phyloP scores from a whole-genome alignment of 2,888 invertebrate species.

The Oligia strigilis region DNA sequence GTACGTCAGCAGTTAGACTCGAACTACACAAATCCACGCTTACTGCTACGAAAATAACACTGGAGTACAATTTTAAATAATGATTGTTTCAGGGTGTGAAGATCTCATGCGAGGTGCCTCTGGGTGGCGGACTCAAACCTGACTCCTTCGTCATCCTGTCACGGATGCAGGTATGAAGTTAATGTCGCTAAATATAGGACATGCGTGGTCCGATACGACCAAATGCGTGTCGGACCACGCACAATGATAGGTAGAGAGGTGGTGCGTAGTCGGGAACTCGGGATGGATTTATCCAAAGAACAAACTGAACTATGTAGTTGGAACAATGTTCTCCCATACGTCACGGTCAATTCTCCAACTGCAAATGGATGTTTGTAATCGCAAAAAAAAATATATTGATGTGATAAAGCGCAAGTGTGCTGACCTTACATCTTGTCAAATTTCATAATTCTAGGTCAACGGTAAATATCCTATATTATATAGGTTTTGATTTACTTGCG shows the following conservation, averaged over 20 bases:
- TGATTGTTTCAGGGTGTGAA: slow-evolving; percentile 75
- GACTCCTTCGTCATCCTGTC: slow-evolving; percentile 70
- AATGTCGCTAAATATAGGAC: not conserved
- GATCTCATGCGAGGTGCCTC: slow-evolving; percentile 75
- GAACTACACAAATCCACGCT: not conserved
- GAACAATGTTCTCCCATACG: not conserved
- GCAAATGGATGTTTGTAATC: not conserved
- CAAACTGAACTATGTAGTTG: not conserved
- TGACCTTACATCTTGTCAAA: not conserved
- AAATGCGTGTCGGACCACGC: not conserved
- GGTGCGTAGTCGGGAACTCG: not conserved
- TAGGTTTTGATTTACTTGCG: too few species aligned
- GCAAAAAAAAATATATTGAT: too few species aligned
- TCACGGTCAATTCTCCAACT: not conserved
- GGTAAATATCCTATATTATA: too few species aligned
- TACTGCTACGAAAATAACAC: not conserved
- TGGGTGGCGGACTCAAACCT: slow-evolving; percentile 69
- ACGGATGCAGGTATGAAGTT: slow-evolving; percentile 72
- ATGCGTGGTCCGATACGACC: too few species aligned
- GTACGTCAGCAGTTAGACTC: not conserved
- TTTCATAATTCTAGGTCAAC: not conserved
- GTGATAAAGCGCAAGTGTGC: not conserved
- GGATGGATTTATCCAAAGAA: not conserved
- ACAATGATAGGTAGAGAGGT: not conserved
- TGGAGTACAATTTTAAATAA: not conserved